Conservation (phyloP, 2,888 invertebrate genomes). For the Drosophila sordidapex region DNA sequence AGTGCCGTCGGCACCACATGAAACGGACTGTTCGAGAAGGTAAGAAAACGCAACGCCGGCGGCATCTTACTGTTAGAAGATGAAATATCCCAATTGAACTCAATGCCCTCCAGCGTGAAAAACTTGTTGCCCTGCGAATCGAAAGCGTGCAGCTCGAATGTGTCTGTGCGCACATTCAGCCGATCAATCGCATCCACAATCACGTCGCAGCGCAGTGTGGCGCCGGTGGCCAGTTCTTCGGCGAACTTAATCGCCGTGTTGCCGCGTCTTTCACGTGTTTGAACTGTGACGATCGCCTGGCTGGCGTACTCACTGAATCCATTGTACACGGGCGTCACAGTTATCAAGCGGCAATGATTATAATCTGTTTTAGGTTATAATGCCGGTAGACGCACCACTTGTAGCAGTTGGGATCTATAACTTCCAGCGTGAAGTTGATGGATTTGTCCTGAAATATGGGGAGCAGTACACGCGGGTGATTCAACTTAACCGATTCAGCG, state of each 20-base stretch:
- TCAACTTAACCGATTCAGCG: conserved; percentile 87
- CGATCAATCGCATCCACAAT: conserved; percentile 94
- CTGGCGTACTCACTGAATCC: conserved; percentile 89
- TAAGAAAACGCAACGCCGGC: conserved; percentile 82
- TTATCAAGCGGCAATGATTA: conserved; percentile 86
- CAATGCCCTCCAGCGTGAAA: conserved; percentile 95
- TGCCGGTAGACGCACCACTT: conserved; percentile 90
- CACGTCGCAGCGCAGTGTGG: conserved; percentile 93
- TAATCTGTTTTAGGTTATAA: conserved; percentile 49
- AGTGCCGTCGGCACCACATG: conserved; percentile 94
- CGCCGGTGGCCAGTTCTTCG: conserved; percentile 91
- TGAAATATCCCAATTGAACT: conserved; percentile 93
- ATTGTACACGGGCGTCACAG: conserved; percentile 90
- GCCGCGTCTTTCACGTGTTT: conserved; percentile 90
- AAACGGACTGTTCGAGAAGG: conserved; percentile 84
- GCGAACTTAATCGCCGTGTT: conserved; percentile 95
- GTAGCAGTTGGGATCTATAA: conserved; percentile 95
- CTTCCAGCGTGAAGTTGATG: conserved; percentile 95
- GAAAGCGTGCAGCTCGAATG: conserved; percentile 95
- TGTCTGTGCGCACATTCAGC: conserved; percentile 95
- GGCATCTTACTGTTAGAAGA: conserved; percentile 79
- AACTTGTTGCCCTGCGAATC: conserved; percentile 97
- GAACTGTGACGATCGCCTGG: conserved; percentile 90
- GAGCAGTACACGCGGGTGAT: conserved; percentile 95
- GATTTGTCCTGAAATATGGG: conserved; percentile 95